Percentiles rank a stretch among this genome's conserved stretches.
phyloP scores from a whole-genome alignment of 2,797 vertebrate species.

The Aselliscus stoliczkanus region DNA sequence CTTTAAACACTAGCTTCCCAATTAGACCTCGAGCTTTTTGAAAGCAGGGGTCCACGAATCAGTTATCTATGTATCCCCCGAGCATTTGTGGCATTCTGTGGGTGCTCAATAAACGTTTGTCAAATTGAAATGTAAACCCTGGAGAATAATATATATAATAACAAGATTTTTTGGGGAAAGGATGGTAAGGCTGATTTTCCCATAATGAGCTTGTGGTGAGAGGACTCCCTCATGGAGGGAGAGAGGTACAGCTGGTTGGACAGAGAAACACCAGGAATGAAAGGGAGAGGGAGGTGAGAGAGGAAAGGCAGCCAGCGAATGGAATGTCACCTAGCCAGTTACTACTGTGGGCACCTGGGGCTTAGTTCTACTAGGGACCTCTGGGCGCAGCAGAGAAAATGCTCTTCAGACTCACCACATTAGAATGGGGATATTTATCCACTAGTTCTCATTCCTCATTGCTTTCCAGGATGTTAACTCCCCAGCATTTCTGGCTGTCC shows the following conservation, averaged over 20 bases:
- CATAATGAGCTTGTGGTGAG: background rate
- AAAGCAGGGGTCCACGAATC: background rate
- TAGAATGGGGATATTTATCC: background rate
- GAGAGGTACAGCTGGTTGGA: background rate
- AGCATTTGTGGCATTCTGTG: fast-evolving
- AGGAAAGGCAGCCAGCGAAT: background rate
- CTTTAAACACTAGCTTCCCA: background rate
- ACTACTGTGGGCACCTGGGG: background rate
- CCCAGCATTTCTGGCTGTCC: background rate
- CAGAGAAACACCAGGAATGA: background rate
- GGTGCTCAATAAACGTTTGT: background rate
- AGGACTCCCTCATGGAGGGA: background rate
- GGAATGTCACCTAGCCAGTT: background rate
- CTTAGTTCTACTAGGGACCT: background rate
- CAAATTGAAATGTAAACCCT: background rate
- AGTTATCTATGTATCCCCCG: background rate
- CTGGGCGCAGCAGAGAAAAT: background rate
- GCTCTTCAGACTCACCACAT: background rate
- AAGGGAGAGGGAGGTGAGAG: background rate
- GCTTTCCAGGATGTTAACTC: background rate
- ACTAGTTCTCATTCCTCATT: background rate
- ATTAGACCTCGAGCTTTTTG: background rate
- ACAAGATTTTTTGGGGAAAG: background rate
- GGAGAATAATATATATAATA: no score
- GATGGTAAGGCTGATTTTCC: background rate